These are phyloP conservation scores for Laupala kohalensis DNA, from an alignment of 1,140 invertebrate species.

Conservation along the genomic window DNA sequence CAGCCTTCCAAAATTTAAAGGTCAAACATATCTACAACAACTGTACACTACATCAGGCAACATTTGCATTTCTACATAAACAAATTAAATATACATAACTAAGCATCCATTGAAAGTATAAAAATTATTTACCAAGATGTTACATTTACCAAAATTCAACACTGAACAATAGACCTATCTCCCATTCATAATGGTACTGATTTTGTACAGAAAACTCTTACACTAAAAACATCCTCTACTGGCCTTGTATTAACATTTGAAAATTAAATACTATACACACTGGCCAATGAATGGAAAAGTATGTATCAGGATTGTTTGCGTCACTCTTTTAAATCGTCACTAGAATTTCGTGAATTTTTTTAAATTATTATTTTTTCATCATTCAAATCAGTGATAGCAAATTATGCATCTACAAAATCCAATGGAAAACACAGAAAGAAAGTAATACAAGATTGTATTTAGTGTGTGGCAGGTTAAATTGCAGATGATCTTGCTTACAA, in stretches of 20 bases:
- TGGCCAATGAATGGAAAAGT: neutral
- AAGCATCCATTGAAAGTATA: neutral
- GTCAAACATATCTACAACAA: neutral
- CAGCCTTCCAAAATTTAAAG: neutral
- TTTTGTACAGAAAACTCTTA: neutral
- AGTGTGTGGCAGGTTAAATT: constrained; percentile 4
- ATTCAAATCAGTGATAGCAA: constrained; percentile 5
- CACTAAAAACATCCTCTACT: neutral
- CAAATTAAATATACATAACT: neutral
- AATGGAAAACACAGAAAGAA: constrained; percentile 15
- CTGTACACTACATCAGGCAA: neutral
- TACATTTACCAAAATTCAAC: neutral
- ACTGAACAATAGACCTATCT: neutral
- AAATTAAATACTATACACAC: neutral
- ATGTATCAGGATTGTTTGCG: neutral
- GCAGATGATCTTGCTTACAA: constrained; percentile 16
- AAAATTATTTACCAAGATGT: neutral
- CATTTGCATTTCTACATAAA: neutral
- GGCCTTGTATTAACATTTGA: neutral
- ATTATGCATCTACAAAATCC: constrained; percentile 13
- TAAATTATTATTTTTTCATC: constrained; percentile 3
- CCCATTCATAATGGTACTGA: neutral
- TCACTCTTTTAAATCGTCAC: neutral
- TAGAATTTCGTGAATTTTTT: neutral
- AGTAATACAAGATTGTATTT: constrained; percentile 12